phyloP scores from a whole-genome alignment of 2,888 invertebrate species.

The Chymomyza amoena region DNA sequence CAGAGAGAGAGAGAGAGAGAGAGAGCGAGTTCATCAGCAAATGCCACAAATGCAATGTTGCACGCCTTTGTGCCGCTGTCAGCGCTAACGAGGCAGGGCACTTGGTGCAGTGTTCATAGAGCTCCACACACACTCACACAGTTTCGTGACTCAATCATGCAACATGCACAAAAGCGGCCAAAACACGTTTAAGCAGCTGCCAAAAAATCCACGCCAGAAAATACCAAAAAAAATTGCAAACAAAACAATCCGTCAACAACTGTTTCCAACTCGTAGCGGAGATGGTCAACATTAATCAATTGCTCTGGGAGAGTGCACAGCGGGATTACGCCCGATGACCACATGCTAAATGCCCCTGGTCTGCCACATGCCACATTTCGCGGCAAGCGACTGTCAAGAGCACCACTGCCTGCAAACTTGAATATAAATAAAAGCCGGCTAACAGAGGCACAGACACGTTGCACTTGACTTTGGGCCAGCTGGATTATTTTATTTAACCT shows the following conservation, averaged over 20 bases:
- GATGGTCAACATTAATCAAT: slow-evolving; percentile 63
- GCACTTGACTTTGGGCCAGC: not conserved
- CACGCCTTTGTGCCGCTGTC: slow-evolving; percentile 56
- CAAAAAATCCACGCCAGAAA: slow-evolving; percentile 9
- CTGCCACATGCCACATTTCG: slow-evolving; percentile 3
- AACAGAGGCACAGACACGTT: not conserved
- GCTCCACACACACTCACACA: slow-evolving; percentile 46
- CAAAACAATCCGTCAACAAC: not conserved
- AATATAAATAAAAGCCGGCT: slow-evolving; percentile 44
- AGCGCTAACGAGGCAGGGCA: slow-evolving; percentile 55
- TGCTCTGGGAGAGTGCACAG: slow-evolving; percentile 35
- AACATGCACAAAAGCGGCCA: slow-evolving; percentile 27
- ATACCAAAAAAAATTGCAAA: not conserved
- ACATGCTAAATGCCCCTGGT: not conserved
- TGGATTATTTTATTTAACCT: not conserved
- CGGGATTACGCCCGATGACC: slow-evolving; percentile 14
- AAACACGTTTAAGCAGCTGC: slow-evolving; percentile 26
- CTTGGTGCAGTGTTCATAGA: not conserved
- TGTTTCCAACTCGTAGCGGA: not conserved
- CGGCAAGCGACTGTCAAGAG: slow-evolving; percentile 6
- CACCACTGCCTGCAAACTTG: slow-evolving; percentile 19
- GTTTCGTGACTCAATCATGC: not conserved
- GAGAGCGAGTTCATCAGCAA: slow-evolving; percentile 12
- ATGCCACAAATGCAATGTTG: slow-evolving; percentile 9
- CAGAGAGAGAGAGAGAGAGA: not conserved